Percentiles rank a stretch among this genome's conserved stretches.
phyloP scores from a whole-genome alignment of 30 jellyfish, hydroid and myxozoan species.

The Calvadosia cruxmelitensis region DNA sequence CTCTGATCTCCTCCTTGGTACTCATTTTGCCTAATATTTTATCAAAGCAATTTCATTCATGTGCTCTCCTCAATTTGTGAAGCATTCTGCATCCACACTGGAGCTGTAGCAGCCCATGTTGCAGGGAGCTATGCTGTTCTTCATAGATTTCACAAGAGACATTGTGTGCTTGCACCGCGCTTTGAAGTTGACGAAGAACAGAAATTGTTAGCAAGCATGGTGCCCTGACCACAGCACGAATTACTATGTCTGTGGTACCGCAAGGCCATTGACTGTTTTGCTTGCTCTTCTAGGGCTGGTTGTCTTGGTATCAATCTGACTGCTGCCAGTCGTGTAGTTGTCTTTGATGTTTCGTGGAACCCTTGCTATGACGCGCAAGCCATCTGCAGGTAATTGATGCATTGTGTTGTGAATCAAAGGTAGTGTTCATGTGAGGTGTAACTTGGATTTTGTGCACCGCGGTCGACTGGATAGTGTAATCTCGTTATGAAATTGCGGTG shows the following conservation, averaged over 20 bases:
- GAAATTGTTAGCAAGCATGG: no score
- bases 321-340: constrained; percentile 90
- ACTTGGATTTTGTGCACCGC: background rate
- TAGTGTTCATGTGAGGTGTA: background rate
- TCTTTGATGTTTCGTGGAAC: constrained; percentile 93
- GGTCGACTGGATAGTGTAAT: background rate
- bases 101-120: background rate
- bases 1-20: no score
- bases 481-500: no score
- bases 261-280: no score
- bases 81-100: no score
- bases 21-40: no score
- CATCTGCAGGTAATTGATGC: constrained; percentile 79
- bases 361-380: constrained; percentile 98
- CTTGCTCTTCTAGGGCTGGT: constrained; percentile 55
- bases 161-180: background rate
- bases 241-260: no score
- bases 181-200: no score
- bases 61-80: no score
- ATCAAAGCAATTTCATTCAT: no score
- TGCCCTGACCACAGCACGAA: no score
- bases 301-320: constrained; percentile 79
- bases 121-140: background rate
- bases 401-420: background rate
- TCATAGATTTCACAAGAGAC: background rate